Evolutionary conservation across 2,797 vertebrate species (phyloP).

Genomic region (Sphaeramia orbicularis): DNA sequence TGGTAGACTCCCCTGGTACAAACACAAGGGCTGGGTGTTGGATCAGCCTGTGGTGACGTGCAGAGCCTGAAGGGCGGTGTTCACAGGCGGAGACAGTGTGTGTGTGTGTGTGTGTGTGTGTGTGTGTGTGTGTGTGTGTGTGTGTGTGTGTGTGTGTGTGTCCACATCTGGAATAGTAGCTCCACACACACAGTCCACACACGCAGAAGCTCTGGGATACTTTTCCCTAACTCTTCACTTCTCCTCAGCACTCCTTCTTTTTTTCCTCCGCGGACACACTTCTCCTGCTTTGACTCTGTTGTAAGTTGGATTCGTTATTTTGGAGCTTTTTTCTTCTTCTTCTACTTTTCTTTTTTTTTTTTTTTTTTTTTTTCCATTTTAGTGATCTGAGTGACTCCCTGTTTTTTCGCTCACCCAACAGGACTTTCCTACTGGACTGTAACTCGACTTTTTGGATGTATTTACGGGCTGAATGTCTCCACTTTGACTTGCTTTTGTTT

Average conservation of each 20-base stretch:
- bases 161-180: conserved; percentile 87
- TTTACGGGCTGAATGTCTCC: background rate
- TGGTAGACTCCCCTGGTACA: too few species aligned
- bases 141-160: conserved; percentile 79
- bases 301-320: conserved; percentile 73
- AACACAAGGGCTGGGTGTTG: conserved; percentile 5
- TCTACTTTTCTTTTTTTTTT: conserved; percentile 24
- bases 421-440: conserved; percentile 54
- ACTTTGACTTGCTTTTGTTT: too few species aligned
- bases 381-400: background rate
- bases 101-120: conserved; percentile 74
- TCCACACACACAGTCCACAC: conserved; percentile 67
- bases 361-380: conserved; percentile 10
- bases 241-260: conserved; percentile 40
- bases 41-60: conserved; percentile 81
- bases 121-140: conserved; percentile 71
- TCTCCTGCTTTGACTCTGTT: conserved; percentile 32
- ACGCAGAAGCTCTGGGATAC: conserved; percentile 61
- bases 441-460: conserved; percentile 55
- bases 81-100: conserved; percentile 77
- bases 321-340: conserved; percentile 10
- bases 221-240: conserved; percentile 60
- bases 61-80: conserved; percentile 84
- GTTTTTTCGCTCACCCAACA: conserved; percentile 26
- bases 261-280: conserved; percentile 51